Base-by-base conservation (phyloP, 1,140 invertebrate species). In the Eueides isabella region DNA sequence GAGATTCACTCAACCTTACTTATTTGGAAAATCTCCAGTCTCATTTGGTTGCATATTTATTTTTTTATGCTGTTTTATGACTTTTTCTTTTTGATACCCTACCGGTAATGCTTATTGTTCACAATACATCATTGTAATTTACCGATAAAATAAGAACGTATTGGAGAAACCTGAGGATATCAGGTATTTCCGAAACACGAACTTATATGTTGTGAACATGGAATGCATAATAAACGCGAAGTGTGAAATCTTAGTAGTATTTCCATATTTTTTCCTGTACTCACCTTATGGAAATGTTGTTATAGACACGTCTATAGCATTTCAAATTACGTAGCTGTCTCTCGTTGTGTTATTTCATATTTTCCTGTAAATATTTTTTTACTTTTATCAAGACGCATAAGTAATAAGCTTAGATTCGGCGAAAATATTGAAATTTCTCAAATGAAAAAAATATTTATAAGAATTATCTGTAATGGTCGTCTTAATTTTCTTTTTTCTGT, bases 201-300 rank as follows among this genome's bases (percentile, higher is more conserved):
- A 67, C 16, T 66, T 66, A 26, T 26, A 26, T 55, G 29, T 67
- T 55, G 48, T 55, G 23, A 55, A 67, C 66, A 31, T 16, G 66
- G 66, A 55, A 67, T 67, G 55, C 66, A 67, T 41, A 67, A 30
- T 48, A 31, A 67, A 67, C 1, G 31, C 48, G 41, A 55, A 29
- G 38, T 67, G 66, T 19, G 41, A 67, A 23, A 55, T 67, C 28
- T 67, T 30, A 67, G 41, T 19, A 67, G n/a, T 28, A 30, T 48
- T 48, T 44, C n/a, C n/a, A 16, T 19, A 19, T 38, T 67, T 29
- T 66, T 67, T 67, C 48, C 26, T 55, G n/a, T 67, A 23, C 55
- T 19, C 48, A 30, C 2, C 9, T 5, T 30, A 30, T 48, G 41
- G 38, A 67, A 67, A 44, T 44, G 14, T 29, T 30, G 26, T 33